These are phyloP conservation scores for Ophion slaviceki DNA, from an alignment of 2,888 invertebrate species.

Conservation along the genomic window DNA sequence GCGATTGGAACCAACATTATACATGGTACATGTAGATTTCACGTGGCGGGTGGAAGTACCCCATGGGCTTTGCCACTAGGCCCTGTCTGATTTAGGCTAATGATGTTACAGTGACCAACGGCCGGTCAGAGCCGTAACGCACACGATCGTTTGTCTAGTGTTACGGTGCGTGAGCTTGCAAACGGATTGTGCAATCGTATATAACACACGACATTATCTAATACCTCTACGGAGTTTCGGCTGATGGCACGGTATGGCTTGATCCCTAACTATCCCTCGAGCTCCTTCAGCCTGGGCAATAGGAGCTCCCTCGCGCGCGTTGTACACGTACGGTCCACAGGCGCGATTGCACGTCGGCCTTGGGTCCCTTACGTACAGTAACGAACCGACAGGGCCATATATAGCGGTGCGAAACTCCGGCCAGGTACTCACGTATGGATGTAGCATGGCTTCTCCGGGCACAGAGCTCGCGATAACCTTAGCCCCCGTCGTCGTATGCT, in stretches of 20 bases:
- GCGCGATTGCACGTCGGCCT: conserved; percentile 42
- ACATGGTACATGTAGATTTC: conserved; percentile 77
- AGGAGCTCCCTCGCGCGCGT: background rate
- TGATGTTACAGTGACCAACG: conserved; percentile 73
- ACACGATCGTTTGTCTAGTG: conserved; percentile 21
- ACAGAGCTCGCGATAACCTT: conserved; percentile 60
- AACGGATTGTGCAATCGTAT: conserved; percentile 37
- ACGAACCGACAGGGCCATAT: conserved; percentile 23
- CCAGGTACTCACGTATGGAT: conserved; percentile 63
- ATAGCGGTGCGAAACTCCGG: conserved; percentile 23
- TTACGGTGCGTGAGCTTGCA: conserved; percentile 42
- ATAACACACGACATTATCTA: conserved; percentile 13
- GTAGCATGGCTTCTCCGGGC: conserved; percentile 47
- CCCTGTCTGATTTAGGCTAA: conserved; percentile 77
- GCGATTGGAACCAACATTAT: conserved; percentile 71
- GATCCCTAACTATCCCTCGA: conserved; percentile 12
- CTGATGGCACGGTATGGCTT: background rate
- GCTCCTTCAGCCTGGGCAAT: conserved; percentile 22
- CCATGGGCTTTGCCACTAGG: conserved; percentile 64
- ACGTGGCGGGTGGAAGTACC: conserved; percentile 67
- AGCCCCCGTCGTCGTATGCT: conserved; percentile 40
- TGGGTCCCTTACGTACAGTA: conserved; percentile 44
- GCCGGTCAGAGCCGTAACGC: conserved; percentile 22
- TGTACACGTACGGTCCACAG: conserved; percentile 28
- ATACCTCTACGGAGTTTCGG: background rate